These are phyloP conservation scores for Cyrtorhinus lividipennis DNA, from an alignment of 1,140 invertebrate genomes.

Conservation along the genomic window DNA sequence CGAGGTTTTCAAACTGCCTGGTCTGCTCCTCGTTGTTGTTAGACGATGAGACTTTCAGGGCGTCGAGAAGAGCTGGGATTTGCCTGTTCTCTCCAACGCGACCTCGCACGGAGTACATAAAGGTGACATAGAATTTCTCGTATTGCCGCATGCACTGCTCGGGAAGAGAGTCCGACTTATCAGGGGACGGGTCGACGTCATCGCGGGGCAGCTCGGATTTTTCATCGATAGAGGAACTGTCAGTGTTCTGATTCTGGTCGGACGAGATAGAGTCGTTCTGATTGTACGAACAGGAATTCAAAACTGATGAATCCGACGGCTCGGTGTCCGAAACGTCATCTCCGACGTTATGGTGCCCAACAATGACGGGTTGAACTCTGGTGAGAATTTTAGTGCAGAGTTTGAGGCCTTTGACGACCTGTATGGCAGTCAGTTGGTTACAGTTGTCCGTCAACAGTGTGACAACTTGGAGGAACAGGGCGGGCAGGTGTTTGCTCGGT, in stretches of 20 bases:
- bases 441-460: conserved; percentile 43
- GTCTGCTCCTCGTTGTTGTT: conserved; percentile 24
- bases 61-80: conserved; percentile 25
- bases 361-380: conserved; percentile 47
- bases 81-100: conserved; percentile 26
- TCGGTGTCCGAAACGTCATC: neutral
- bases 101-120: conserved; percentile 25
- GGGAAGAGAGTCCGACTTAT: conserved; percentile 17
- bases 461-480: conserved; percentile 50
- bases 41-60: conserved; percentile 24
- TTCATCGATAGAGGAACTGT: conserved; percentile 14
- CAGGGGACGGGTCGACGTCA: neutral
- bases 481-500: conserved; percentile 62
- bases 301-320: neutral
- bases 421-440: conserved; percentile 40
- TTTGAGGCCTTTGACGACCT: conserved; percentile 47
- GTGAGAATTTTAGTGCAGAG: conserved; percentile 61
- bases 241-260: conserved; percentile 8
- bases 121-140: conserved; percentile 27
- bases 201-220: conserved; percentile 4
- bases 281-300: neutral
- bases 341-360: conserved; percentile 18
- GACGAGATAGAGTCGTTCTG: neutral
- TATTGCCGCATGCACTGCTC: conserved; percentile 26
- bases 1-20: conserved; percentile 27